A percentile compares a stretch with the other conserved stretches of the same genome.
These are phyloP conservation scores for Mesocricetus auratus DNA, from an alignment of 2,113 vertebrate species.

Conservation along the genomic window DNA sequence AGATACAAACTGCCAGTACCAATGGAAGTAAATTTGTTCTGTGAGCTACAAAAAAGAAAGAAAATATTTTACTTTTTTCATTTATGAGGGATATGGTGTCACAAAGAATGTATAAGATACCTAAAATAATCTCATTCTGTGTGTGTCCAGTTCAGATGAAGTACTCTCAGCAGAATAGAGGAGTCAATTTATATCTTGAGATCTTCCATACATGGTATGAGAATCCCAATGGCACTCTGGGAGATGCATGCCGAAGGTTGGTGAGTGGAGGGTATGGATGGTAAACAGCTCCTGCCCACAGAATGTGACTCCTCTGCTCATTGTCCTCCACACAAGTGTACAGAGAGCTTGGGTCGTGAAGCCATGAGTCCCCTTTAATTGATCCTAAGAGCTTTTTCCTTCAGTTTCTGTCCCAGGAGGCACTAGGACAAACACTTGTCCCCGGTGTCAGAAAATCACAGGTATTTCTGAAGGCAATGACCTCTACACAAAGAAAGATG, in stretches of 20 bases:
- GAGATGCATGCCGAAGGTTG: not conserved
- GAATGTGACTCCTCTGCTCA: too few species aligned
- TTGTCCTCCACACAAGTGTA: not conserved
- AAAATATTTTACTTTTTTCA: not conserved
- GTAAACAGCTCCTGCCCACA: not conserved
- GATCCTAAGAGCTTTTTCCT: not conserved
- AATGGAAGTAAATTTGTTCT: too few species aligned
- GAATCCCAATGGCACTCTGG: not conserved
- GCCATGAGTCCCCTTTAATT: not conserved
- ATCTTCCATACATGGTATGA: not conserved
- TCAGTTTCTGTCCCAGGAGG: not conserved
- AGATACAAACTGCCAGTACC: too few species aligned
- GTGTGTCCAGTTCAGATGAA: not conserved
- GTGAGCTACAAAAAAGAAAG: not conserved
- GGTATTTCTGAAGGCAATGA: not conserved
- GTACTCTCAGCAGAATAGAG: not conserved
- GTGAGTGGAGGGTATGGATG: not conserved
- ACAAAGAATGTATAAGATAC: not conserved
- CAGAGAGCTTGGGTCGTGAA: not conserved
- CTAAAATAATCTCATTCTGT: not conserved
- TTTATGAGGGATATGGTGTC: not conserved
- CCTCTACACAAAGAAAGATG: not conserved
- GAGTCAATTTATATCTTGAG: not conserved
- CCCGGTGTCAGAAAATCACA: not conserved
- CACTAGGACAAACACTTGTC: not conserved